These are phyloP conservation scores for Apogon talboti DNA, from an alignment of 2,797 vertebrate species.

Conservation along the genomic window DNA sequence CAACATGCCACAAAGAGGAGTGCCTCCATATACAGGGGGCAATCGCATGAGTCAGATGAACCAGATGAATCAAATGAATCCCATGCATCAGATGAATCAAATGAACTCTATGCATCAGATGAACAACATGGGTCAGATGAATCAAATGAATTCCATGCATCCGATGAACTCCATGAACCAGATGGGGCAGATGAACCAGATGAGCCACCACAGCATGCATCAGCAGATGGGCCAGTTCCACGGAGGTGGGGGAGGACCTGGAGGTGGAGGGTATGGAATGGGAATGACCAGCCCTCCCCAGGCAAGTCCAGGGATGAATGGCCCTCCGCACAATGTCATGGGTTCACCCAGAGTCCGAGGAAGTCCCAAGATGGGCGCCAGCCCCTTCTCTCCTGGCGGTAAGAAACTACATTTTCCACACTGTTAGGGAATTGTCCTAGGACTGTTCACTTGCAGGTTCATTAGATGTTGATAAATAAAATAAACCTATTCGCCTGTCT, in stretches of 20 bases:
- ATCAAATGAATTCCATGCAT: conserved; percentile 76
- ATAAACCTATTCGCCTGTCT: no score
- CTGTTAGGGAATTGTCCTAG: no score
- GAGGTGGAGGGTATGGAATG: conserved; percentile 85
- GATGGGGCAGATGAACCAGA: conserved; percentile 79
- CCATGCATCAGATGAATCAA: conserved; percentile 78
- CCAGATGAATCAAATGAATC: conserved; percentile 80
- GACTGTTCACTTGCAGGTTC: neutral
- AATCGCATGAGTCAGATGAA: conserved; percentile 79
- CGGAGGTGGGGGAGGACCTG: conserved; percentile 65
- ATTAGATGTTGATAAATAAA: neutral
- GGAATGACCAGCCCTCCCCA: conserved; percentile 93
- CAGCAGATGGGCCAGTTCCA: conserved; percentile 76
- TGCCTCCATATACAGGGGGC: conserved; percentile 80
- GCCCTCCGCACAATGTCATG: conserved; percentile 90
- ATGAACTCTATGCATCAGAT: conserved; percentile 80
- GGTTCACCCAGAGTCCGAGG: conserved; percentile 93
- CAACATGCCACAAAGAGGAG: conserved; percentile 86
- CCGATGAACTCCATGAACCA: conserved; percentile 80
- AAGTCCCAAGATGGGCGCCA: conserved; percentile 93
- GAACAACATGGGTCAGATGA: conserved; percentile 77
- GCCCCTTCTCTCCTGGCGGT: conserved; percentile 98
- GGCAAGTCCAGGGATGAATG: conserved; percentile 89
- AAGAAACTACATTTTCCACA: conserved; percentile 39
- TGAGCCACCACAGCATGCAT: conserved; percentile 81